A percentile compares a stretch with the other conserved stretches of the same genome.
Conservation (phyloP, 2,797 vertebrate species). For the Glyptemys insculpta region DNA sequence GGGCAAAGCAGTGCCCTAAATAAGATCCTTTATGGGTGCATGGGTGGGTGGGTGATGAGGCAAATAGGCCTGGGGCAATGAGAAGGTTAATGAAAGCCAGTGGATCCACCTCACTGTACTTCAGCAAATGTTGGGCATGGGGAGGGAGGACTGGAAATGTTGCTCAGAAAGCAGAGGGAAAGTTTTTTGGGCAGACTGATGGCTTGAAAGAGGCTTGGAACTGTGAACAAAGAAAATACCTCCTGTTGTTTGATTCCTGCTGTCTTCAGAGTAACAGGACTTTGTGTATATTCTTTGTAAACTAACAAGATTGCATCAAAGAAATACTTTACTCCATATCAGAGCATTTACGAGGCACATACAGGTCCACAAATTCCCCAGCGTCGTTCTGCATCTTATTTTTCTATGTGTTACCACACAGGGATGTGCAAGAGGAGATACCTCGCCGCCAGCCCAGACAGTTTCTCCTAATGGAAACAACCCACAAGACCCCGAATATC, state of each 20-base stretch:
- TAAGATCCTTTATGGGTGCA: too few species aligned
- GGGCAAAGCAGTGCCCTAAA: too few species aligned
- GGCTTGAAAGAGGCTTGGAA: not conserved
- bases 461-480: not conserved
- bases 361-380: too few species aligned
- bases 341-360: too few species aligned
- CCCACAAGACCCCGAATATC: not conserved
- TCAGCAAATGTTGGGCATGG: too few species aligned
- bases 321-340: not conserved
- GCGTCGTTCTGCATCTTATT: too few species aligned
- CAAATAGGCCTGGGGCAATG: not conserved
- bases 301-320: not conserved
- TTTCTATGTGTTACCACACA: too few species aligned
- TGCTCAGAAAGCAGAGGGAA: not conserved
- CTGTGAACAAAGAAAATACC: not conserved
- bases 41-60: not conserved
- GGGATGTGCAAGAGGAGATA: too few species aligned
- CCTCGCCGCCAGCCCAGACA: too few species aligned
- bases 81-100: not conserved
- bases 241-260: not conserved
- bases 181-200: not conserved
- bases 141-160: not conserved
- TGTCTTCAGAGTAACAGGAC: not conserved
- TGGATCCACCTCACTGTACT: too few species aligned
- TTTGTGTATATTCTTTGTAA: not conserved